Evolutionary conservation across 1,140 invertebrate species (phyloP).

Genomic region (Fopius arisanus): DNA sequence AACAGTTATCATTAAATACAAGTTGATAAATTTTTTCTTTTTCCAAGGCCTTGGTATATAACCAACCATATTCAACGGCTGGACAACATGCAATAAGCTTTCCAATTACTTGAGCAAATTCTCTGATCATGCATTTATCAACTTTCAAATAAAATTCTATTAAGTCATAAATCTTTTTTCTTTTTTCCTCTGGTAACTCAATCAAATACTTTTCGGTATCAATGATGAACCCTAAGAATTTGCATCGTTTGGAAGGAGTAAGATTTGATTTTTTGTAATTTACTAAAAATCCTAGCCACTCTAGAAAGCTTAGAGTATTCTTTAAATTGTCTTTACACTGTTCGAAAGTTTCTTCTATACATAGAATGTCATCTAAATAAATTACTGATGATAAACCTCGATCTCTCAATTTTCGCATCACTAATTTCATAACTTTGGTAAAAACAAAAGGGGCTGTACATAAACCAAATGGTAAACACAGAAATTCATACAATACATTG

Average conservation of each 20-base stretch:
- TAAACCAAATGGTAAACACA: background rate
- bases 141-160: background rate
- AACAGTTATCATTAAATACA: background rate
- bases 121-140: conserved; percentile 15
- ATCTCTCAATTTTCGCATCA: background rate
- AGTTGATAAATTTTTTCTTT: background rate
- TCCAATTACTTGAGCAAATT: conserved; percentile 24
- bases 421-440: conserved; percentile 26
- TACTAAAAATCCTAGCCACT: conserved; percentile 23
- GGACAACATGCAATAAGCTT: conserved; percentile 24
- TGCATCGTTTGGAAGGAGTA: conserved; percentile 17
- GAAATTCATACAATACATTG: background rate
- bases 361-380: conserved; percentile 28
- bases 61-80: conserved; percentile 18
- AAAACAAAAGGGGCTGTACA: conserved; percentile 9
- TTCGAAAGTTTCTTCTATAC: conserved; percentile 8
- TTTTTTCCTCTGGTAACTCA: conserved; percentile 26
- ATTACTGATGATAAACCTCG: conserved; percentile 9
- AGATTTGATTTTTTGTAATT: conserved; percentile 15
- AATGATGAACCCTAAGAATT: conserved; percentile 27
- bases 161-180: background rate
- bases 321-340: background rate
- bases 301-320: conserved; percentile 14
- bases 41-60: conserved; percentile 19
- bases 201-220: background rate